Evolutionary conservation across 2,888 invertebrate species (phyloP), one percentile per base, ranked within the genome.

Genomic region (Ichneumoninae sp.): DNA sequence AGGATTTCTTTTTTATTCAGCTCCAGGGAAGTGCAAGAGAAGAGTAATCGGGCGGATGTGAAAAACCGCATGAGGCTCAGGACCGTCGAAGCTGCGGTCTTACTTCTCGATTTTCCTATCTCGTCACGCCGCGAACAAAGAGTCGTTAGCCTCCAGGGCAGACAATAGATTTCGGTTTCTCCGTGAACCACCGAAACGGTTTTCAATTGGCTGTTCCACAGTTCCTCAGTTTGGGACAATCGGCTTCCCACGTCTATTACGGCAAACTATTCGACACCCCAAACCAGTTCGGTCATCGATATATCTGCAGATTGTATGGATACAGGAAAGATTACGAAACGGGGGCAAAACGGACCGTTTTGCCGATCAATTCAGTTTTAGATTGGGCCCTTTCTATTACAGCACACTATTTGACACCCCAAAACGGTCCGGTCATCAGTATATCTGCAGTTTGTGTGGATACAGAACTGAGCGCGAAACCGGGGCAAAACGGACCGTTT

Each of bases 81-180:
- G 54, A 52, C 54, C 79, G 78, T 33, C 47, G 74, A 69, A 5
- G 57, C n/a, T 70, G 50, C 78, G 54, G 52, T 79, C 47, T 52
- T 69, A 33, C 19, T 10, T 33, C 66, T 70, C 66, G 36, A 44
- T 83, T 63, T 33, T 52, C 66, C 16, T 30, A 13, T 63, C 63
- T 74, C 44, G 69, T 75, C 54, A 76, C 50, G 22, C 36, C 69
- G 36, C 54, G 70, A 76, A 83, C 79, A 80, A 83, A 70, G 79
- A 79, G 75, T 80, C 75, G 83, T 83, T 80, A 83, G 40, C 65
- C 52, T 19, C 13, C 44, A 47, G 16, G 44, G 63, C 7, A 79
- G 75, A 83, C 83, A 83, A 83, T 83, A 36, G 75, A 80, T 71
- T 74, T 26, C 40, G 68, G 47, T 73, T 10, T 57, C 16, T 78